Evolutionary conservation across 2,797 vertebrate genomes (phyloP).

Genomic region (Onychomys leucogaster): DNA sequence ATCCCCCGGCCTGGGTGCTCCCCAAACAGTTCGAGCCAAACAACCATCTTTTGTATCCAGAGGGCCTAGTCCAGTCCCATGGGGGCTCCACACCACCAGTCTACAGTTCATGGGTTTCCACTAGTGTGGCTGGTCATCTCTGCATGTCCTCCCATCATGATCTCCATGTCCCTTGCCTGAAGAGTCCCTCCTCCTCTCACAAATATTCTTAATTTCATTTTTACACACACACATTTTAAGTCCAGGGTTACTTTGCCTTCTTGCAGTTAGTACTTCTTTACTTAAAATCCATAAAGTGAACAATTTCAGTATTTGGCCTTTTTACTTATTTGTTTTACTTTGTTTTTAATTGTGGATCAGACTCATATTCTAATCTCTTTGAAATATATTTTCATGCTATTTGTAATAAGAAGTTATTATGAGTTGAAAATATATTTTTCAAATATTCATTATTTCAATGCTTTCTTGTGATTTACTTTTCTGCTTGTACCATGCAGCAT

Average conservation of each 20-base stretch:
- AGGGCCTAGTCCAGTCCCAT: too few relatives aligned
- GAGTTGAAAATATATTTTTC: conserved; percentile 49
- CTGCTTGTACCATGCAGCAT: not conserved
- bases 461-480: conserved; percentile 12
- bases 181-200: too few relatives aligned
- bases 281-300: not conserved
- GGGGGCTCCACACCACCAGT: too few relatives aligned
- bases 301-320: not conserved
- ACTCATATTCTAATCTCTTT: not conserved
- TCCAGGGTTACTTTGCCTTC: not conserved
- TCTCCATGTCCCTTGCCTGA: too few relatives aligned
- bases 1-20: too few relatives aligned
- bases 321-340: conserved; percentile 8
- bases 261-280: not conserved
- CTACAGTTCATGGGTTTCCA: too few relatives aligned
- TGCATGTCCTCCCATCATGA: too few relatives aligned
- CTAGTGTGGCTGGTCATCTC: too few relatives aligned
- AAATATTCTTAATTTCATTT: conserved; percentile 22
- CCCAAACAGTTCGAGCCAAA: too few relatives aligned
- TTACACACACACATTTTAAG: not conserved
- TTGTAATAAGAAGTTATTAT: conserved; percentile 10
- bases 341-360: not conserved
- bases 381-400: not conserved
- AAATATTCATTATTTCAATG: not conserved
- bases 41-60: too few relatives aligned